Base-by-base conservation (phyloP, 2,113 vertebrate genomes). In the Pseudopodoces humilis region DNA sequence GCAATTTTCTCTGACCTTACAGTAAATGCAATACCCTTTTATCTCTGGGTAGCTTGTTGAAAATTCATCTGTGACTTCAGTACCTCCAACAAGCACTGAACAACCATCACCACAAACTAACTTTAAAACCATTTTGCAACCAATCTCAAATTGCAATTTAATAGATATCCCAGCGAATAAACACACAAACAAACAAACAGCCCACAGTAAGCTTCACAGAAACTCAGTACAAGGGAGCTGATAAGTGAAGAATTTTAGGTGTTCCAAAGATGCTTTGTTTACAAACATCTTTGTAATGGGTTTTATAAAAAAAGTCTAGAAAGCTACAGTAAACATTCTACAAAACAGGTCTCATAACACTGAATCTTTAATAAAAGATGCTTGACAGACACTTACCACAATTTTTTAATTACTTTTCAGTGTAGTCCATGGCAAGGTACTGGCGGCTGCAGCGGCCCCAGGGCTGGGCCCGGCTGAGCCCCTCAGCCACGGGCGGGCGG, bases 11-110 rank as follows among this genome's bases (percentile, higher is more conserved):
- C 47, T 74, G 91, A 92, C 37, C 44, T 84, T 86, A 70, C 15
- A 80, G 71, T 65, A 95, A 97, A 94, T 79, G 31, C 33, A 95
- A 90, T 86, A 71, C 2, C 47, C 28, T 65, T 83, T 75, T 78
- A 87, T 35, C 65, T 84, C 39, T n/a, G 11, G 22, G 67, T 53
- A 94, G 52, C 75, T 59, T 80, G 39, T 27, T 83, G 18, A 84
- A 90, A 92, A 81, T 83, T 64, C 27, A 69, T 46, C 70, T 72
- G 3, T 44, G 24, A 46, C 16, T 85, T 64, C 39, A 70, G 43
- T 70, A 37, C 43, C 31, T 83, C 15, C 60, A 71, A 74, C 22
- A 87, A 79, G 28, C 6, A 33, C 47, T 55, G 67, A 88, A 65
- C 10, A 79, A 18, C 30, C 31, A 63, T 31, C 23, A 23, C 24